Base-by-base conservation (phyloP, 2,113 vertebrate species). In the Heloderma charlesbogerti region DNA sequence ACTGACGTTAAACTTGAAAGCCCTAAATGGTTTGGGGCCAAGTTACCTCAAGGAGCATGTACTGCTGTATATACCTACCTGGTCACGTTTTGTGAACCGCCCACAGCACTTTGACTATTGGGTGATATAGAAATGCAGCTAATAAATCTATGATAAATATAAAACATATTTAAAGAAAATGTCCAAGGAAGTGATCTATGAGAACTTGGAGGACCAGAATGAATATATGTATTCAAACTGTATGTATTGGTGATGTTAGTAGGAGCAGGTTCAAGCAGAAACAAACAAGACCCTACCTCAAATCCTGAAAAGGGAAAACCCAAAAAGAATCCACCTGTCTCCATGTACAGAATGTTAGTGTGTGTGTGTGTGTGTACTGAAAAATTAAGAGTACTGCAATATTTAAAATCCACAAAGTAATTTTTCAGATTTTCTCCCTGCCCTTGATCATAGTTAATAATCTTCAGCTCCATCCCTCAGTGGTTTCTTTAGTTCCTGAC, bases 361-460 rank as follows among this genome's bases (percentile, higher is more conserved):
- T 2, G 8, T 27, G 22, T 13, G 27, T n/a, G 3, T 16, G 22
- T 67, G 6, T 45, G 27, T 31, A 69, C 16, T 48, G 27, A 3
- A 74, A 74, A 71, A 71, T 86, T 43, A 90, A 57, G 29, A 29
- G 2, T n/a, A 8, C 22, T 63, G 3, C 15, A 81, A 77, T 87
- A 91, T 40, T 71, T 75, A 89, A 93, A 93, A 90, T 3, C 5
- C 90, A 22, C 7, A 4, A 15, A 0, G 0, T 31, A 34, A 34
- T 91, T 88, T 89, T 2, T 54, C 18, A 69, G 54, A 80, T 88
- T 72, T 40, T 89, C 72, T 15, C 31, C 86, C 88, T 72, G 54
- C n/a, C 80, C 92, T 93, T 85, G 78, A 78, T 94, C 90, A 72
- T 93, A 84, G 91, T 78, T 93, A 94, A 94, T 94, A 95, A 94